These are phyloP conservation scores for Bujurquina vittata DNA, from an alignment of 2,113 vertebrate genomes.

Conservation along the genomic window DNA sequence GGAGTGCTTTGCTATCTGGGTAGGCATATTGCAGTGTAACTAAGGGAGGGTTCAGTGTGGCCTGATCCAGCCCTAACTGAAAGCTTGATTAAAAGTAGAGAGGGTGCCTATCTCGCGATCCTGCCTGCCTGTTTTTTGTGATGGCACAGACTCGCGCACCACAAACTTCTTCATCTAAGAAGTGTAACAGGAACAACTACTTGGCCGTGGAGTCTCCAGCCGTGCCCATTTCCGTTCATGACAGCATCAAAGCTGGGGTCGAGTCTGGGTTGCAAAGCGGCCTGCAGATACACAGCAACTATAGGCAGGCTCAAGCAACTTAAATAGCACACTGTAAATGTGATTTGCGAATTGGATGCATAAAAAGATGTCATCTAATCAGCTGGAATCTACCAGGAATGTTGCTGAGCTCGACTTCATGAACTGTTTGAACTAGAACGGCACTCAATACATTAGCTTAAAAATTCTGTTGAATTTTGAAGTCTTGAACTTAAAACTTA, in stretches of 20 bases:
- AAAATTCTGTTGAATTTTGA: neutral
- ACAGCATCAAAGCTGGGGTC: neutral
- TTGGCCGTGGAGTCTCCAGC: neutral
- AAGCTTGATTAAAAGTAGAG: too few species aligned
- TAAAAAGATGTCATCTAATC: neutral
- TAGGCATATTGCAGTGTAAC: too few species aligned
- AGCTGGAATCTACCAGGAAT: neutral
- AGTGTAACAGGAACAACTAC: neutral
- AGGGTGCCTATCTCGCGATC: too few species aligned
- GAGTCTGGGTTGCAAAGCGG: neutral
- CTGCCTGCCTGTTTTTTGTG: neutral
- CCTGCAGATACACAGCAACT: neutral
- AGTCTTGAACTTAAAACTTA: rapidly evolving
- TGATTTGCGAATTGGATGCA: neutral
- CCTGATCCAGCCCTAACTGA: too few species aligned
- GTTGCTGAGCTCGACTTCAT: neutral
- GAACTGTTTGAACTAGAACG: too few species aligned
- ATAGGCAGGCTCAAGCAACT: neutral
- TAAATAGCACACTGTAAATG: neutral
- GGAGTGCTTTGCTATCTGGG: too few species aligned
- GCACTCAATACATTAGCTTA: too few species aligned
- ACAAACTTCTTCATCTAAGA: neutral
- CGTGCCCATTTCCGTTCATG: too few species aligned
- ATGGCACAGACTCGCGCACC: neutral
- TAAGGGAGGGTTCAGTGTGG: too few species aligned